These are phyloP conservation scores for Vespertilio murinus DNA, from an alignment of 2,797 vertebrate genomes.

Conservation along the genomic window DNA sequence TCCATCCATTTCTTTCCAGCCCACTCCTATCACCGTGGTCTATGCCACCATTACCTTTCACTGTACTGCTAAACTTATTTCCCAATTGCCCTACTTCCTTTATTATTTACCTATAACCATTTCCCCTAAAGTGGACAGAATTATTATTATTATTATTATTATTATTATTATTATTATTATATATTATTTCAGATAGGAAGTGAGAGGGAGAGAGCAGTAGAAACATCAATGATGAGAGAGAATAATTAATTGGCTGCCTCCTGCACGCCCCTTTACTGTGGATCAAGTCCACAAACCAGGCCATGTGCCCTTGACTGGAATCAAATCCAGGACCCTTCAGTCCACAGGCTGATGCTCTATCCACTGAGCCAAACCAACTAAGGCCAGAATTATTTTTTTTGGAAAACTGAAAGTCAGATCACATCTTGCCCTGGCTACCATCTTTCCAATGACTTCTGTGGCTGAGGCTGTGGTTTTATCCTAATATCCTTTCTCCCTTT, in stretches of 20 bases:
- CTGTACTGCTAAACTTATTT: neutral
- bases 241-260: too few species aligned
- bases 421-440: neutral
- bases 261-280: too few species aligned
- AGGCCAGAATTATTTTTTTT: neutral
- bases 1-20: neutral
- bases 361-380: too few species aligned
- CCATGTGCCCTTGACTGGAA: too few species aligned
- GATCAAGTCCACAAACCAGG: too few species aligned
- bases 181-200: too few species aligned
- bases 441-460: neutral
- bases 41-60: neutral
- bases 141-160: neutral
- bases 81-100: neutral
- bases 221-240: too few species aligned
- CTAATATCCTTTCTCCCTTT: neutral
- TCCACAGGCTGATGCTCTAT: too few species aligned
- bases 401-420: neutral
- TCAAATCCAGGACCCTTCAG: too few species aligned
- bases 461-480: neutral
- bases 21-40: neutral
- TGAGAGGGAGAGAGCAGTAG: too few species aligned
- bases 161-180: too few species aligned
- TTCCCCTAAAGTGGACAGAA: neutral
- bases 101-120: neutral